Evolutionary conservation across 2,888 invertebrate genomes (phyloP).

Genomic region (Lithophane semibrunnea): DNA sequence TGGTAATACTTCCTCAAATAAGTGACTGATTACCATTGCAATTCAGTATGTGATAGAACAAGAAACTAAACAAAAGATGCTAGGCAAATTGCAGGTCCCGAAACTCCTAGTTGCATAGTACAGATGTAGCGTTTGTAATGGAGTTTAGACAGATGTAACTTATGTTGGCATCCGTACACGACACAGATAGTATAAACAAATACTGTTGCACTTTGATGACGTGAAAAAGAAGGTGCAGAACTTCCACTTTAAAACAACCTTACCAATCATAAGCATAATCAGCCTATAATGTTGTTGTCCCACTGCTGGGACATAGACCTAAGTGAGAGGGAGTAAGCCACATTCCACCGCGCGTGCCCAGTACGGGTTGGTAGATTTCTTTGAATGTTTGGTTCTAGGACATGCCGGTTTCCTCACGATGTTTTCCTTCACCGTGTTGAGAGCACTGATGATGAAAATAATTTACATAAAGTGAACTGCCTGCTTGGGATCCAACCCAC

Average conservation of each 20-base stretch:
- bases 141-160: constrained; percentile 61
- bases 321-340: too few relatives aligned
- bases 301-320: too few relatives aligned
- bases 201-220: constrained; percentile 25
- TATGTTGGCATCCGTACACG: constrained; percentile 43
- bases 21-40: neutral
- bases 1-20: neutral
- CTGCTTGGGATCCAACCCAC: too few relatives aligned
- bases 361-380: too few relatives aligned
- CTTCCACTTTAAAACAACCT: constrained; percentile 21
- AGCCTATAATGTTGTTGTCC: too few relatives aligned
- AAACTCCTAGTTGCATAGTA: constrained; percentile 28
- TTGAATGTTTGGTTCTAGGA: too few relatives aligned
- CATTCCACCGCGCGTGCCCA: too few relatives aligned
- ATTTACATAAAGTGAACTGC: too few relatives aligned
- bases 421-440: too few relatives aligned
- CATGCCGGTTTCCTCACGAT: too few relatives aligned
- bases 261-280: neutral
- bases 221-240: constrained; percentile 31
- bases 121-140: constrained; percentile 57
- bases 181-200: constrained; percentile 37
- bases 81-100: constrained; percentile 35
- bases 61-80: constrained; percentile 29
- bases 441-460: too few relatives aligned
- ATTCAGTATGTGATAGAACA: neutral